Evolutionary conservation across 2,888 invertebrate species (phyloP), one percentile per base, ranked within the genome.

Genomic region (Noctua pronuba): DNA sequence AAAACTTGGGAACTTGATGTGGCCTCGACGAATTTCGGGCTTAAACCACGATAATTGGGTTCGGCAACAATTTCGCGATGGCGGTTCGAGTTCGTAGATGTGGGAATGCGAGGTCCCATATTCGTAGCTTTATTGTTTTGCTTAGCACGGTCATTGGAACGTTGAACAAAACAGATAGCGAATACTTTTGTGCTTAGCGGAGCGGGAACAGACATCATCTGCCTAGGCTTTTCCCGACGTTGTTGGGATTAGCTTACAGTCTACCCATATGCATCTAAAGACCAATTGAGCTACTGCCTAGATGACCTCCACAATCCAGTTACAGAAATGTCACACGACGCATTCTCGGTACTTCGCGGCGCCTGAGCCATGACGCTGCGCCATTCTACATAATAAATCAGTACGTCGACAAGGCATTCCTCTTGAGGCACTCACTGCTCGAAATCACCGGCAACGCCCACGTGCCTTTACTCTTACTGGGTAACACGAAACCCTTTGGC

Each of bases 21-120:
- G 88, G 86, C 77, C 70, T 83, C 89, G 83, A 87, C 78, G 84
- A 90, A 88, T 86, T 88, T 92, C 84, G 90, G 91, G 90, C 83
- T 86, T 84, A 85, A 84, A 90, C 90, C 86, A 88, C 88, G 87
- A 91, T 94, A 94, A 94, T 95, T 94, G 93, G 92, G 91, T 95
- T 95, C 90, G 80, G 88, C 86, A 94, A 94, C 94, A 93, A 94
- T 94, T 94, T 94, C 92, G 88, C 85, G 84, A 89, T 84, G 83
- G 86, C 79, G 88, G 88, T 89, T 88, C 85, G 84, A 88, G 89
- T 90, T 90, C 88, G 87, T 88, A 58, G 73, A 85, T 84, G 79
- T 75, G 81, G 84, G 75, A 85, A 87, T 85, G 82, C 76, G 84
- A 85, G 75, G 71, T 80, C 86, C 84, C 77, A 88, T 88, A 89